Evolutionary conservation across 2,888 invertebrate genomes (phyloP).

Genomic region (Formica aserva): DNA sequence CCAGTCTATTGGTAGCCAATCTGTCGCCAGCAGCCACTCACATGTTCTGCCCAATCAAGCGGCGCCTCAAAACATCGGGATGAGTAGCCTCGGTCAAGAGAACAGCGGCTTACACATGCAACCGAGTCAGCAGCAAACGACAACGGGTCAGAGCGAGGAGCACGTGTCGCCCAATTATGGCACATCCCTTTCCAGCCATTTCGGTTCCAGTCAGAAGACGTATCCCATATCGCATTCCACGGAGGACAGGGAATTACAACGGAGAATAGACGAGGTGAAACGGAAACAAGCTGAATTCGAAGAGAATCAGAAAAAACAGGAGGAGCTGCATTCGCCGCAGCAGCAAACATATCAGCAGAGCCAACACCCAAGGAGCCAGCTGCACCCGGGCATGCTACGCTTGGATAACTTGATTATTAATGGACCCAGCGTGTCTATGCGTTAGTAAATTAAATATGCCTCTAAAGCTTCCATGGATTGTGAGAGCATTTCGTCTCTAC

Average conservation of each 20-base stretch:
- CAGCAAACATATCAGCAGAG: conserved; percentile 81
- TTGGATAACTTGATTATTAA: conserved; percentile 84
- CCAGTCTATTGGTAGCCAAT: conserved; percentile 82
- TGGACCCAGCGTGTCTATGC: conserved; percentile 79
- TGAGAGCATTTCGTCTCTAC: background rate
- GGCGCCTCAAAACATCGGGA: conserved; percentile 50
- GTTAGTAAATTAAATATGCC: conserved; percentile 23
- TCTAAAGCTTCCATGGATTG: background rate
- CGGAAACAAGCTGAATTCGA: conserved; percentile 87
- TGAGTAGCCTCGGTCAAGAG: conserved; percentile 74
- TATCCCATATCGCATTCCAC: conserved; percentile 74
- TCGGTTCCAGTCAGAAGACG: conserved; percentile 77
- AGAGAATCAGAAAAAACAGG: conserved; percentile 87
- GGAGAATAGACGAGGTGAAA: conserved; percentile 87
- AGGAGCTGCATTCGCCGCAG: conserved; percentile 81
- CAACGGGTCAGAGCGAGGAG: conserved; percentile 59
- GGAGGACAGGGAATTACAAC: conserved; percentile 86
- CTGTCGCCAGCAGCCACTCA: conserved; percentile 2
- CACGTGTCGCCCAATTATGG: conserved; percentile 74
- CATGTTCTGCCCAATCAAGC: conserved; percentile 26
- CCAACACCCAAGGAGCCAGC: conserved; percentile 75
- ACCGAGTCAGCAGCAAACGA: conserved; percentile 53
- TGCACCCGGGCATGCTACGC: conserved; percentile 83
- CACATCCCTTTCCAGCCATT: conserved; percentile 70
- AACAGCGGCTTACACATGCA: conserved; percentile 50